phyloP scores from a whole-genome alignment of 92 coral and sea anemone genomes.

The Heteractis magnifica region DNA sequence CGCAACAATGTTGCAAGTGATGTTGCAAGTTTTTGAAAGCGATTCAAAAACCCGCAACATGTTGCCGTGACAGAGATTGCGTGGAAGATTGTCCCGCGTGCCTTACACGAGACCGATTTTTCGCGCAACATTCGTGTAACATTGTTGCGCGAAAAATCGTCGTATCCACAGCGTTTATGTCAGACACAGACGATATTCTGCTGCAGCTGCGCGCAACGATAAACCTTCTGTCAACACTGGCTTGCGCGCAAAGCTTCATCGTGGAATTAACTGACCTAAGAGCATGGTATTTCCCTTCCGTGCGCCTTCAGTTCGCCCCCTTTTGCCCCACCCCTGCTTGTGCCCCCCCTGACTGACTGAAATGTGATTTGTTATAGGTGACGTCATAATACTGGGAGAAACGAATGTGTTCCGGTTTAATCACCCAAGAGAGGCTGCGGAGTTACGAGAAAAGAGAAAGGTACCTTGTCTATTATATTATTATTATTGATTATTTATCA shows the following conservation, averaged over 20 bases:
- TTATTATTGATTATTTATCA: not conserved
- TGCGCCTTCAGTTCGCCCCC: not conserved
- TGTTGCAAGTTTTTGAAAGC: too few species aligned
- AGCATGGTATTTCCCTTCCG: too few species aligned
- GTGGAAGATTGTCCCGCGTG: too few species aligned
- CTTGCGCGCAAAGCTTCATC: not conserved
- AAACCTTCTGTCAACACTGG: not conserved
- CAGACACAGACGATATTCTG: not conserved
- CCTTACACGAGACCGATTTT: too few species aligned
- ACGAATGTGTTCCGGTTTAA: slow-evolving; percentile 91
- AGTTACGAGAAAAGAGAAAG: slow-evolving; percentile 93
- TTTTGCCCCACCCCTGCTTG: not conserved
- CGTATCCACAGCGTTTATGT: not conserved
- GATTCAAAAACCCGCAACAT: not conserved
- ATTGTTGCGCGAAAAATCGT: too few species aligned
- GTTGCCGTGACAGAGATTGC: not conserved
- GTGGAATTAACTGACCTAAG: not conserved
- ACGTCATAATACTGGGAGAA: slow-evolving; percentile 90
- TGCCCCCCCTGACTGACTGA: not conserved
- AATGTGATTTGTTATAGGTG: slow-evolving; percentile 56
- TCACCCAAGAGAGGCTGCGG: slow-evolving; percentile 96
- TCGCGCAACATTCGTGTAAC: too few species aligned
- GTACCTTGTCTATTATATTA: slow-evolving; percentile 21
- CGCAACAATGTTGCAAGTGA: too few species aligned
- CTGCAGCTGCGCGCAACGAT: not conserved